Conservation (phyloP, 1,140 invertebrate genomes). For the Apocrypta bakeri region DNA sequence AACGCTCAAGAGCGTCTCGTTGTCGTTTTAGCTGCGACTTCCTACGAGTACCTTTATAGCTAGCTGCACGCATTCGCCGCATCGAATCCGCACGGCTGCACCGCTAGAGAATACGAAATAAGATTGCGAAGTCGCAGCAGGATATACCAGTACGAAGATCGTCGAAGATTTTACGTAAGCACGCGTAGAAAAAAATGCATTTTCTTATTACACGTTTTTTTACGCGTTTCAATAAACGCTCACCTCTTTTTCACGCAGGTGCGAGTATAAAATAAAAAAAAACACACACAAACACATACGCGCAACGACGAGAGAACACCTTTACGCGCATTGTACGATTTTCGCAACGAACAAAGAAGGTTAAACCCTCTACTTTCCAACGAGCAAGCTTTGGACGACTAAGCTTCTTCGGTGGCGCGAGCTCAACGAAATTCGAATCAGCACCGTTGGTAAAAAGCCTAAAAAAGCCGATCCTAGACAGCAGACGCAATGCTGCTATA, state of each 20-base stretch:
- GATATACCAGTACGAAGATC: background rate
- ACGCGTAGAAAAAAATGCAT: too few species aligned
- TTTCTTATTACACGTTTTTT: too few species aligned
- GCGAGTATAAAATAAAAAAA: background rate
- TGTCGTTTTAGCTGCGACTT: background rate
- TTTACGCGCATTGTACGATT: background rate
- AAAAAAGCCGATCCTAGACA: background rate
- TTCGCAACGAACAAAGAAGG: background rate
- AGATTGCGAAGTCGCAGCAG: background rate
- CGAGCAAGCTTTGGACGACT: background rate
- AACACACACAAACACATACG: too few species aligned
- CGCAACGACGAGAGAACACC: too few species aligned
- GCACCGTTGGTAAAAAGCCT: background rate
- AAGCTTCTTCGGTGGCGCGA: background rate
- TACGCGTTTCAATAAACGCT: too few species aligned
- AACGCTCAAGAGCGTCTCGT: background rate
- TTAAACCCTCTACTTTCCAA: background rate
- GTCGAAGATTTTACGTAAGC: background rate
- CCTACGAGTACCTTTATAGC: background rate
- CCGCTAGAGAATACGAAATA: constrained; percentile 24
- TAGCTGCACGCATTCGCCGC: background rate
- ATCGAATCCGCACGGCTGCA: background rate
- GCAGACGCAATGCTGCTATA: background rate
- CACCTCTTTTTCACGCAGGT: too few species aligned
- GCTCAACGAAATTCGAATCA: constrained; percentile 4